These are phyloP conservation scores for Tragelaphus scriptus DNA, from an alignment of 2,113 vertebrate genomes.

Conservation along the genomic window DNA sequence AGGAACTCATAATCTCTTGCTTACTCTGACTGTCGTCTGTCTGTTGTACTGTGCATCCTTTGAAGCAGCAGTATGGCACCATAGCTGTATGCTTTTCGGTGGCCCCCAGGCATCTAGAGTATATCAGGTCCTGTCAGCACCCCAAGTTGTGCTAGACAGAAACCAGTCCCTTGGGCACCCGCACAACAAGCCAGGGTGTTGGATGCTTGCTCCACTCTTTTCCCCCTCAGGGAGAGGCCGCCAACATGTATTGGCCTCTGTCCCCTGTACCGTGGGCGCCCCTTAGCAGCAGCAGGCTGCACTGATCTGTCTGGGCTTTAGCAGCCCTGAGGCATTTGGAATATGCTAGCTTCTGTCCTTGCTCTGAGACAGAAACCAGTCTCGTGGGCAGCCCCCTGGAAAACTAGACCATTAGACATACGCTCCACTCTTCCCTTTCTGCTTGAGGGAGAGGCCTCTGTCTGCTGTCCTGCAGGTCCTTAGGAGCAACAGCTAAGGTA, in stretches of 20 bases:
- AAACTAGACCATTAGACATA: neutral
- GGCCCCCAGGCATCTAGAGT: neutral
- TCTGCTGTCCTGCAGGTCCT: neutral
- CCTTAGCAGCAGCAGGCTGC: neutral
- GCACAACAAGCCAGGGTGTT: neutral
- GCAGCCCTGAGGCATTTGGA: neutral
- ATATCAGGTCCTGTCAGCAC: neutral
- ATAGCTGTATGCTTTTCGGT: neutral
- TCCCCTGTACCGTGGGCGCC: neutral
- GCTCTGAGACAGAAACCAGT: neutral
- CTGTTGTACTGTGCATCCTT: neutral
- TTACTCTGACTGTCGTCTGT: neutral
- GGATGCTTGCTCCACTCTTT: neutral
- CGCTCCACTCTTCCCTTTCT: neutral
- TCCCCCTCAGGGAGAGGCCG: neutral
- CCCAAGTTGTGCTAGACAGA: constrained; percentile 2
- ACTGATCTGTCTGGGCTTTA: neutral
- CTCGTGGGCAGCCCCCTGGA: neutral
- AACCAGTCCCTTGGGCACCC: neutral
- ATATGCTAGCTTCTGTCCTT: neutral
- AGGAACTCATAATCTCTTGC: neutral
- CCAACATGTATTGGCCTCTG: neutral
- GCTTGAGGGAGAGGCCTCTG: neutral
- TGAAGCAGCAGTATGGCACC: neutral
- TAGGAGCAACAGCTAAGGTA: neutral